Evolutionary conservation across 2,797 vertebrate genomes (phyloP).

Genomic region (Erpetoichthys calabaricus): DNA sequence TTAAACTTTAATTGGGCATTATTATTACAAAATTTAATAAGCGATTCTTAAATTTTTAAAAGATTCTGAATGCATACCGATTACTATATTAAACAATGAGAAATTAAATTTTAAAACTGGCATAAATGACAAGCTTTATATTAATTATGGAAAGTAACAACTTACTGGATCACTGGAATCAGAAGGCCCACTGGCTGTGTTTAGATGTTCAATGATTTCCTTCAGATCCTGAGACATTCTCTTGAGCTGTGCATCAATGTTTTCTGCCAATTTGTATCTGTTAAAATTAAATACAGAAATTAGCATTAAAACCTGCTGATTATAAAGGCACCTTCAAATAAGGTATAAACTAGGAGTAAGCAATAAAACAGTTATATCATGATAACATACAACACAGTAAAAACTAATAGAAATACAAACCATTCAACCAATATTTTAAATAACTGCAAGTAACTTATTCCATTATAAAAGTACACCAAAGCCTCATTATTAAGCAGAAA

Average conservation of each 20-base stretch:
- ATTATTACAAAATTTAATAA: no score
- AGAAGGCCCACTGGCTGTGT: conserved; percentile 59
- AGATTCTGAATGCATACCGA: no score
- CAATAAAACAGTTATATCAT: not conserved
- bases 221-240: conserved; percentile 84
- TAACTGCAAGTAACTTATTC: no score
- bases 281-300: not conserved
- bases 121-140: no score
- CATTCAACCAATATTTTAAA: no score
- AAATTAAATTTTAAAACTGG: no score
- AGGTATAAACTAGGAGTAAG: not conserved
- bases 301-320: not conserved
- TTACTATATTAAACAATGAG: no score
- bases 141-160: not conserved
- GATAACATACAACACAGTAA: accelerated
- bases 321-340: accelerated
- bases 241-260: conserved; percentile 78
- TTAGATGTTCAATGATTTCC: conserved; percentile 75
- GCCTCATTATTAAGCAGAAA: no score
- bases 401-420: no score
- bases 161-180: conserved; percentile 68
- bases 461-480: no score
- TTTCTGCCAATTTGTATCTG: conserved; percentile 79
- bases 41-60: no score
- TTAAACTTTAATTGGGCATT: no score